Base-by-base conservation (phyloP, 2,797 vertebrate species). In the Falco biarmicus region DNA sequence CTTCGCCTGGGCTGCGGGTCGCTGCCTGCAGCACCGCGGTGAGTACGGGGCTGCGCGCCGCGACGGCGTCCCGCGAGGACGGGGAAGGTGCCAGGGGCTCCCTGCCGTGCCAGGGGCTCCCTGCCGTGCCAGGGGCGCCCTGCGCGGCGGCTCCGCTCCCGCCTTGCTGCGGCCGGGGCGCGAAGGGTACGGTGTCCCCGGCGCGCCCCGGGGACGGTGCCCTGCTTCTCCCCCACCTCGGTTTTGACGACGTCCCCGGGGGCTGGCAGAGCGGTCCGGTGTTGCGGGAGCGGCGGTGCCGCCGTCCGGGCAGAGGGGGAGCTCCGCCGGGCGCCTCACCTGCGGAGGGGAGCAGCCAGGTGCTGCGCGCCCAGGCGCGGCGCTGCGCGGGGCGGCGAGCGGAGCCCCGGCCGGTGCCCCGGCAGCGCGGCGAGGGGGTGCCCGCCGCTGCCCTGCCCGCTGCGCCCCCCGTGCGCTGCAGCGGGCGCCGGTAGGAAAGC, bases 21-120 rank as follows among this genome's bases (percentile, higher is more conserved):
- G 86, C 81, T 86, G 80, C 69, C 86, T 37, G 88, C 86, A 54
- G 80, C 86, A 89, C 84, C 53, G 80, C 74, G 88, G 96, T 95
- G 94, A 95, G 96, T 95, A 89, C 43, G 48, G 70, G 85, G 89
- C 66, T 94, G 53, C 32, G 73, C 43, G 70, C 70, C 34, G 13
- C n/a, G 41, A n/a, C 20, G 34, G 71, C 56, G 53, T 60, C 45
- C 57, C 37, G 17, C 11, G 48, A 73, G 91, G 34, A 34, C 9
- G 65, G 57, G 65, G 20, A 12, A 74, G 69, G n/a, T n/a, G n/a
- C n/a, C n/a, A n/a, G n/a, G n/a, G n/a, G n/a, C n/a, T n/a, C n/a
- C n/a, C n/a, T n/a, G n/a, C n/a, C n/a, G 81, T 74, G 77, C 14
- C 59, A 28, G 86, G 34, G 86, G 73, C 90, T 48, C 47, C 17